Evolutionary conservation across 2,888 invertebrate species (phyloP).

Genomic region (Acanthopleura granulata): DNA sequence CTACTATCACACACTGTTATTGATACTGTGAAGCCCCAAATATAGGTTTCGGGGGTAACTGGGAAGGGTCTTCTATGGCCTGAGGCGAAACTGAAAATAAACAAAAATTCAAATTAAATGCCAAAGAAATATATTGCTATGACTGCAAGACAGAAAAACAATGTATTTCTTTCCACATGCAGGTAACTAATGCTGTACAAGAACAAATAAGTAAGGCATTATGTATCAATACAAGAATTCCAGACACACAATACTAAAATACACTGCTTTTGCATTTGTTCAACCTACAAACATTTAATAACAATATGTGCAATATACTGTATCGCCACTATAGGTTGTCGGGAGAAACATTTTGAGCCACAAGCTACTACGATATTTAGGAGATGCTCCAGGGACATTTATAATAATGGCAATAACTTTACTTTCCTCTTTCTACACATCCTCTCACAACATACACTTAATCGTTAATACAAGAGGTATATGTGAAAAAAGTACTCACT

Average conservation of each 20-base stretch:
- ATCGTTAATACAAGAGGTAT: background rate
- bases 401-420: no score
- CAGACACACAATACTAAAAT: background rate
- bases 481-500: conserved; percentile 47
- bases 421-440: no score
- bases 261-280: no score
- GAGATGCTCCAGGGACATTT: no score
- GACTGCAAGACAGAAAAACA: no score
- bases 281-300: no score
- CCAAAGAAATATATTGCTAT: background rate
- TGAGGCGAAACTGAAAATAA: conserved; percentile 30
- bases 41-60: conserved; percentile 33
- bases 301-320: no score
- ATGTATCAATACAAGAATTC: background rate
- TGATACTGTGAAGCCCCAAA: conserved; percentile 30
- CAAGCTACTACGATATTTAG: no score
- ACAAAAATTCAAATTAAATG: conserved; percentile 22
- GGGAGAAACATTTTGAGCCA: no score
- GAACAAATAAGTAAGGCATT: background rate
- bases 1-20: conserved; percentile 33
- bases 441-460: background rate
- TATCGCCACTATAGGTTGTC: no score
- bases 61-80: conserved; percentile 41
- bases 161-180: background rate
- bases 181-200: background rate